A percentile compares a stretch with the other conserved stretches of the same genome.
Conservation (phyloP, 2,113 vertebrate species). For the Cryptotis parvus region DNA sequence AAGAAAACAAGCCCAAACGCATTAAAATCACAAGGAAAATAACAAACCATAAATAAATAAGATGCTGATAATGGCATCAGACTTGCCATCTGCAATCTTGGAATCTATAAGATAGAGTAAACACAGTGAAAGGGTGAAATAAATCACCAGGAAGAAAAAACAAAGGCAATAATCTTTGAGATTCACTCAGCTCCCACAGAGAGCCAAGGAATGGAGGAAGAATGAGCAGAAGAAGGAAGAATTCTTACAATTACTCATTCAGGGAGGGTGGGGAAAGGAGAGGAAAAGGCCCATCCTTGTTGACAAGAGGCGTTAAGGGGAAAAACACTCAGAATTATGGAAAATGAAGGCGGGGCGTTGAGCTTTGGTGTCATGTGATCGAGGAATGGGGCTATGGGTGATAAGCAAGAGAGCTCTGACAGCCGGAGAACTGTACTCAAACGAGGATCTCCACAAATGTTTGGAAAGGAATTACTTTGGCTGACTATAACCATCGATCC, state of each 20-base stretch:
- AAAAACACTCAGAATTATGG: not conserved
- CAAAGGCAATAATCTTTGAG: not conserved
- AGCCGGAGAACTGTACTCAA: no score
- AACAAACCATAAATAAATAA: not conserved
- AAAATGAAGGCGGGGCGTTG: not conserved
- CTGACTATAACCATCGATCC: not conserved
- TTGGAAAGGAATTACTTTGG: not conserved
- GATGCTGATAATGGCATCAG: not conserved
- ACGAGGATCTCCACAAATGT: no score
- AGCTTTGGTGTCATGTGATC: not conserved
- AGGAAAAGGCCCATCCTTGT: not conserved
- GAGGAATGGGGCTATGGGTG: not conserved
- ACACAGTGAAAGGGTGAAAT: not conserved
- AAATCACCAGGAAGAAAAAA: not conserved
- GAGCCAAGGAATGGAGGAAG: not conserved
- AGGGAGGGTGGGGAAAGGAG: not conserved
- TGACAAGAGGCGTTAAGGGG: no score
- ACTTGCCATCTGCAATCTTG: not conserved
- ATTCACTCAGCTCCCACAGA: not conserved
- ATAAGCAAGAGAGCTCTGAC: no score
- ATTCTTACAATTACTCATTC: not conserved
- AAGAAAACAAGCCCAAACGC: not conserved
- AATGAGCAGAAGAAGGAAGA: no score
- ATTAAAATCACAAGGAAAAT: not conserved
- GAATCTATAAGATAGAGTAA: not conserved